A percentile compares a stretch with the other conserved stretches of the same genome.
These are phyloP conservation scores for Caranx ignobilis DNA, from an alignment of 2,113 vertebrate species.

Conservation along the genomic window DNA sequence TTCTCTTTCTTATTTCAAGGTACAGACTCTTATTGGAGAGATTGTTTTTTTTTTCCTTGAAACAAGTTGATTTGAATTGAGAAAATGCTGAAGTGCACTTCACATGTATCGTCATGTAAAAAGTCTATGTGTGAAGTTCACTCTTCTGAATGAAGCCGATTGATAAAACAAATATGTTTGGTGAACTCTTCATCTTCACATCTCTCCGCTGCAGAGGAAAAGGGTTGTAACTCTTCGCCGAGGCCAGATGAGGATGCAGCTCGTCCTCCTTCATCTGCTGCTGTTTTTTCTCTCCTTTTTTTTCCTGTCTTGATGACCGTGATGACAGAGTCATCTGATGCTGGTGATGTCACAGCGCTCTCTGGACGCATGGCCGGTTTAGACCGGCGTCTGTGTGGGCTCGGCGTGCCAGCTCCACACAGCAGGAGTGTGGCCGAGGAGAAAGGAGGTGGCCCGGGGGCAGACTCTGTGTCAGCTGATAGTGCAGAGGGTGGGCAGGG, in stretches of 20 bases:
- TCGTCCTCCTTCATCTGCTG: constrained; percentile 21
- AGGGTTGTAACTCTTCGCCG: not conserved
- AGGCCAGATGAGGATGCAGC: constrained; percentile 33
- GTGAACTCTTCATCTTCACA: not conserved
- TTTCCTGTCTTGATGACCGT: constrained; percentile 7
- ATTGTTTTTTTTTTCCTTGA: no score
- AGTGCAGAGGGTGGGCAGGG: constrained; percentile 84
- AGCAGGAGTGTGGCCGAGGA: constrained; percentile 81
- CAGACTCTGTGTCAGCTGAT: constrained; percentile 87
- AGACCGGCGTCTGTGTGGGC: constrained; percentile 60
- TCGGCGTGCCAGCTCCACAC: constrained; percentile 70
- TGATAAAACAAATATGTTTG: not conserved
- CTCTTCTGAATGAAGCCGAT: not conserved
- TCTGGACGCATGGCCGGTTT: constrained; percentile 68
- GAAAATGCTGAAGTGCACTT: not conserved
- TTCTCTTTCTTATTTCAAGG: not conserved
- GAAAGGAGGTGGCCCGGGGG: constrained; percentile 78
- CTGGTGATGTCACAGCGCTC: constrained; percentile 26
- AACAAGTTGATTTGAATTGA: not conserved
- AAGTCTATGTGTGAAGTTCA: no score
- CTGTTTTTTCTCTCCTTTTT: not conserved
- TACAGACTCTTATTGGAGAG: not conserved
- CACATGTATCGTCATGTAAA: no score
- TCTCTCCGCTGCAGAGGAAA: not conserved
- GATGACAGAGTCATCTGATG: constrained; percentile 55